Percentiles rank a stretch among this genome's conserved stretches.
Evolutionary conservation across 2,113 vertebrate genomes (phyloP).

Genomic region (Myrmecobius fasciatus): DNA sequence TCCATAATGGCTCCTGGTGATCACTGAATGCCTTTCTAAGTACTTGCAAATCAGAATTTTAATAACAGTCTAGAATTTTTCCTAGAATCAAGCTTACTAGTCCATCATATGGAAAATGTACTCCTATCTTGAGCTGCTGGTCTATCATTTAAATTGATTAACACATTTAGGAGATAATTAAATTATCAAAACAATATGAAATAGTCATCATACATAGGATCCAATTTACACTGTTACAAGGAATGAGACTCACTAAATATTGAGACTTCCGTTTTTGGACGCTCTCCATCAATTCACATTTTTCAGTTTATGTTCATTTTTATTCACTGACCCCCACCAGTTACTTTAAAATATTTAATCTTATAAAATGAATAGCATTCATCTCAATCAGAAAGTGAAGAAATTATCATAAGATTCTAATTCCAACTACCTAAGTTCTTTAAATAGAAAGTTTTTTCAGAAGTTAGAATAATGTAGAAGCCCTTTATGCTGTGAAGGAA

Average conservation of each 20-base stretch:
- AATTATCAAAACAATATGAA: neutral
- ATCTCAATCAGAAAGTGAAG: neutral
- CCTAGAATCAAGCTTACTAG: neutral
- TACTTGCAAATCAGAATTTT: neutral
- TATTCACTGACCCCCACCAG: neutral
- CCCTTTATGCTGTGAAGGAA: neutral
- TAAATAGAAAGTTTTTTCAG: neutral
- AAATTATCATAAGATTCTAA: neutral
- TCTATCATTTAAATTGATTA: neutral
- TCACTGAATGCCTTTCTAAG: neutral
- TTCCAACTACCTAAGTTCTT: neutral
- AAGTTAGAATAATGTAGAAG: neutral
- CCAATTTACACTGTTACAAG: neutral
- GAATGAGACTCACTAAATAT: neutral
- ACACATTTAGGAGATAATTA: neutral
- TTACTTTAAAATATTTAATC: neutral
- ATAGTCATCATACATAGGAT: neutral
- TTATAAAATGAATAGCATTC: neutral
- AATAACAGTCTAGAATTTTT: neutral
- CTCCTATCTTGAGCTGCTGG: neutral
- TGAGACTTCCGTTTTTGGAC: neutral
- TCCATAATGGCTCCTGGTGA: neutral
- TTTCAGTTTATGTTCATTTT: neutral
- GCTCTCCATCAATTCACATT: neutral
- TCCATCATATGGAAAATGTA: neutral